Evolutionary conservation across 2,113 vertebrate genomes (phyloP), one percentile per base, ranked within the genome.

Genomic region (Tichodroma muraria): DNA sequence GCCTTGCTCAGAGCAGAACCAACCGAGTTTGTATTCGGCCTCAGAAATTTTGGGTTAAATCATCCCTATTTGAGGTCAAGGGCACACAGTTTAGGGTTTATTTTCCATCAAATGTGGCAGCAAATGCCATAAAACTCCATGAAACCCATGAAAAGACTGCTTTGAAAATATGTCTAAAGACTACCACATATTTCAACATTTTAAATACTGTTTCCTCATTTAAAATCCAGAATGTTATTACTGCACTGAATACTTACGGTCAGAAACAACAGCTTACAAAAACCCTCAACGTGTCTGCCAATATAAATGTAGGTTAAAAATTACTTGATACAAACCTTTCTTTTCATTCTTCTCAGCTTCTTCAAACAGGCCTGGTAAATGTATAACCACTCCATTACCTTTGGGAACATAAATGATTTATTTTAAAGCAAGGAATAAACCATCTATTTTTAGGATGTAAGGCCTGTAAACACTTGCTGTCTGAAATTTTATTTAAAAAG

Each of bases 291-390:
- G 11, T 80, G 71, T 12, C 25, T 85, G 52, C 35, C 22, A 45
- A 5, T 28, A 65, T 22, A 78, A 52, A 61, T 42, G 50, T 70
- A 80, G 24, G 75, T 92, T 88, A 96, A 86, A 77, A 89, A 81
- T 89, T 91, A 86, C 57, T 91, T 3, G 20, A 71, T 80, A 89
- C 97, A 83, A 96, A 99, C 99, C 99, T 98, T 99, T 99, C 97
- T 99, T 99, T 78, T 99, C 99, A 71, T 99, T 99, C 98, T 99
- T 99, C 96, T 99, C 99, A 28, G 99, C 99, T 93, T 99, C 99
- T 94, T 99, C 99, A 94, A 99, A 99, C 97, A 99, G 97, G 90
- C 99, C 99, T 8, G 99, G 99, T 85, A 99, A 97, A 98, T 99
- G 99, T 96, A 99, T 98, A 82, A 99, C 99, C 69, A 99, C 99